Evolutionary conservation across 1,140 invertebrate species (phyloP), one percentile per base, ranked within the genome.

Genomic region (Ostrea denselamellosa): DNA sequence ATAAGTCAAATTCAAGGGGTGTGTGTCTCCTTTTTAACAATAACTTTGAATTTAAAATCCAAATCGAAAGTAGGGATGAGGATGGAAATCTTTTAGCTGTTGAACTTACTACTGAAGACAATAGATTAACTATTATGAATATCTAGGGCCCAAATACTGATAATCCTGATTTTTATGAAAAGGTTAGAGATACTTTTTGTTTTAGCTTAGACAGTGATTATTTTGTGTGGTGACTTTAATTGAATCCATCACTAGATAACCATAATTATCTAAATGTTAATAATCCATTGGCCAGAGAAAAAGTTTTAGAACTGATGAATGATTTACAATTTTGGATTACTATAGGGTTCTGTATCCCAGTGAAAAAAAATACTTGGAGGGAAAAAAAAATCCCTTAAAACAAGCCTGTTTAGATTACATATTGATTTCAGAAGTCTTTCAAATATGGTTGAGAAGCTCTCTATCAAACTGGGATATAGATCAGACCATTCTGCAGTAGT

Each of bases 141-240:
- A 77, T 77, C 8, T 77, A 77, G 14, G 62, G 12, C 86, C 88
- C 52, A 34, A 85, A 2, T 89, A 82, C 22, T 85, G 51, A 34
- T 54, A 71, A 62, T 87, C 34, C 44, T n/a, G n/a, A n/a, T n/a
- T n/a, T n/a, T n/a, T n/a, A n/a, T n/a, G n/a, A n/a, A n/a, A n/a
- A n/a, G n/a, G 58, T n/a, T n/a, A n/a, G 34, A 14, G 8, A 8
- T 56, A 8, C 14, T 8, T 56, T 8, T 14, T 56, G 8, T 56
- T 56, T 56, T 52, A 87, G 51, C 85, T 87, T 52, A 65, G 53
- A n/a, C 86, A 85, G 77, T 53, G 65, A 25, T 54, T 52, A 85
- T 89, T 56, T 85, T 89, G 28, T 68, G 54, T 68, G 88, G 86
- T 17, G 88, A 89, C 53, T 89, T 86, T 87, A 89, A 28, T 34